Evolutionary conservation across 1,140 invertebrate genomes (phyloP).

Genomic region (Diorhabda sublineata): DNA sequence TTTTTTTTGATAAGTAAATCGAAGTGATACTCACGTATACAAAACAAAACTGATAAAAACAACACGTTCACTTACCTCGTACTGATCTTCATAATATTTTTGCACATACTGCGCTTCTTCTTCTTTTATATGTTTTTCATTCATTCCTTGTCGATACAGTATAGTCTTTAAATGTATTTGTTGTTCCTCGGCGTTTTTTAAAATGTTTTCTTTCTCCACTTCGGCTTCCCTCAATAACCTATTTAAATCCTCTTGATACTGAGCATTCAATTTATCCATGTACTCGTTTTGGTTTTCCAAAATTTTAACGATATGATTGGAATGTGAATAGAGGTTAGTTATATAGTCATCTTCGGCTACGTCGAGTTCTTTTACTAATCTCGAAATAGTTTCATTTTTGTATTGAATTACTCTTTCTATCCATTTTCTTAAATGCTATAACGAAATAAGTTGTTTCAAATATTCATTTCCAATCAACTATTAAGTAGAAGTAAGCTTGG

Average conservation of each 20-base stretch:
- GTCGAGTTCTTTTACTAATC: slow-evolving; percentile 60
- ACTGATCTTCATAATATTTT: slow-evolving; percentile 32
- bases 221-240: slow-evolving; percentile 22
- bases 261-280: slow-evolving; percentile 32
- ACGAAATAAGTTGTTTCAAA: neutral
- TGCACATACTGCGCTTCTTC: slow-evolving; percentile 34
- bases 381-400: slow-evolving; percentile 63
- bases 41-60: no score
- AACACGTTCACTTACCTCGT: slow-evolving; percentile 23
- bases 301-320: slow-evolving; percentile 59
- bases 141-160: slow-evolving; percentile 34
- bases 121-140: slow-evolving; percentile 25
- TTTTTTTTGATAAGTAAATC: no score
- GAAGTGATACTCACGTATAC: no score
- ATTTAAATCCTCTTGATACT: slow-evolving; percentile 36
- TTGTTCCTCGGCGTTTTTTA: slow-evolving; percentile 21
- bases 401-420: slow-evolving; percentile 58
- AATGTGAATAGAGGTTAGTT: slow-evolving; percentile 63
- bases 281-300: slow-evolving; percentile 37
- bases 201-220: slow-evolving; percentile 24
- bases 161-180: slow-evolving; percentile 37
- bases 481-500: neutral
- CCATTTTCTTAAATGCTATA: slow-evolving; percentile 53
- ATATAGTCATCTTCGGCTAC: slow-evolving; percentile 67
- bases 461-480: neutral